A percentile compares a stretch with the other conserved stretches of the same genome.
Evolutionary conservation across 2,888 invertebrate genomes (phyloP).

Genomic region (Perithous albicinctus): DNA sequence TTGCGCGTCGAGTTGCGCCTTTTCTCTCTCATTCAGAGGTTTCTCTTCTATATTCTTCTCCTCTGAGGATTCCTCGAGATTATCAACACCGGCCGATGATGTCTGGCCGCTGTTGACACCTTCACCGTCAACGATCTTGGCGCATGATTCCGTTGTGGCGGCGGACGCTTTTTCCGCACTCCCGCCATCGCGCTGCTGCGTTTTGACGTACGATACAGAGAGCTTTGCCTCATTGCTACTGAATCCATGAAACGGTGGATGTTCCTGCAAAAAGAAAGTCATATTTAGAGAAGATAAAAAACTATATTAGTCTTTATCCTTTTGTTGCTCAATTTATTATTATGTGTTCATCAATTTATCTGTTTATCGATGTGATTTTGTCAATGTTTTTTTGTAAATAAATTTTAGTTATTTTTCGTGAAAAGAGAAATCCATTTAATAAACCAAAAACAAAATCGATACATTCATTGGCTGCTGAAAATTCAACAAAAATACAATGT

Average conservation of each 20-base stretch:
- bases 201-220: slow-evolving; percentile 79
- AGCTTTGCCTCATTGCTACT: slow-evolving; percentile 81
- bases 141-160: slow-evolving; percentile 5
- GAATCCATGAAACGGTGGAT: slow-evolving; percentile 84
- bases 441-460: neutral
- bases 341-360: no score
- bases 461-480: neutral
- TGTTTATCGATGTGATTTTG: no score
- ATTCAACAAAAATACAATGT: neutral
- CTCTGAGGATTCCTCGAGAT: slow-evolving; percentile 34
- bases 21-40: slow-evolving; percentile 45
- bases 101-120: slow-evolving; percentile 19
- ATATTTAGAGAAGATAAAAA: slow-evolving; percentile 41
- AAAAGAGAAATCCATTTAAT: neutral
- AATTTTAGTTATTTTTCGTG: neutral
- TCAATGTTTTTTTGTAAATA: neutral
- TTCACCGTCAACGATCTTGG: slow-evolving; percentile 23
- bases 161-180: slow-evolving; percentile 62
- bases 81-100: slow-evolving; percentile 34
- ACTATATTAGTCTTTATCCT: no score
- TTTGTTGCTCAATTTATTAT: no score
- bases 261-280: slow-evolving; percentile 75
- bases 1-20: slow-evolving; percentile 59
- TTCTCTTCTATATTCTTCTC: slow-evolving; percentile 47
- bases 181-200: slow-evolving; percentile 77